These are phyloP conservation scores for Rallus limicola DNA, from an alignment of 2,113 vertebrate genomes.

Conservation along the genomic window DNA sequence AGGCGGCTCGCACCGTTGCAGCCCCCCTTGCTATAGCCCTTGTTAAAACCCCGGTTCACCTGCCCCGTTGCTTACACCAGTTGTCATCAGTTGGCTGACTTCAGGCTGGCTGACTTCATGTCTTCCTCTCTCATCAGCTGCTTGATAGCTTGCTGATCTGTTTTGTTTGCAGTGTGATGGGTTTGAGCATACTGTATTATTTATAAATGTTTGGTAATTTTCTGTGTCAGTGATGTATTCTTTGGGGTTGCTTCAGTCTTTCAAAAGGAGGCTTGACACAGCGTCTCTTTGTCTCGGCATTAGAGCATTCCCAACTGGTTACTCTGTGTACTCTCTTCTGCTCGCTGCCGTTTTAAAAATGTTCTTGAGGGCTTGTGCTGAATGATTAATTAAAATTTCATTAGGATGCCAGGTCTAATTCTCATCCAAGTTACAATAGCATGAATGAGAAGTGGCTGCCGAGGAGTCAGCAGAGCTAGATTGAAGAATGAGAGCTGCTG, in stretches of 20 bases:
- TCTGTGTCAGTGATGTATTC: slow-evolving; percentile 47
- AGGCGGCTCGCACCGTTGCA: not conserved
- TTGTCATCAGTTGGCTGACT: slow-evolving; percentile 59
- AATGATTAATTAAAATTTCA: slow-evolving; percentile 29
- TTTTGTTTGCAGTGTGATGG: slow-evolving; percentile 62
- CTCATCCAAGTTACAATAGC: not conserved
- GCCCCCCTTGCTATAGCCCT: not conserved
- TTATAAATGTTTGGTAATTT: slow-evolving; percentile 65
- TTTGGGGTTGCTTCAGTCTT: slow-evolving; percentile 23
- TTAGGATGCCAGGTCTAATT: not conserved
- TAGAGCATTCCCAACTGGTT: not conserved
- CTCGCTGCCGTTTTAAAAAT: not conserved
- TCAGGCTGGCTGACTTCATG: slow-evolving; percentile 1
- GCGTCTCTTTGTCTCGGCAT: not conserved
- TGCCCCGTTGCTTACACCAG: not conserved
- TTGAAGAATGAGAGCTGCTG: not conserved
- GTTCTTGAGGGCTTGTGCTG: not conserved
- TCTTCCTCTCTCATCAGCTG: slow-evolving; percentile 29
- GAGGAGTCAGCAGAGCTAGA: not conserved
- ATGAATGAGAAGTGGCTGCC: not conserved
- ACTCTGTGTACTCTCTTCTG: not conserved
- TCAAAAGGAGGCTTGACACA: not conserved
- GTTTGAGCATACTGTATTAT: slow-evolving; percentile 56
- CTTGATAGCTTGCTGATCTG: slow-evolving; percentile 52
- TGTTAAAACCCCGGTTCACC: not conserved